phyloP scores from a whole-genome alignment of 2,888 invertebrate species.

The Tipula vernalis region DNA sequence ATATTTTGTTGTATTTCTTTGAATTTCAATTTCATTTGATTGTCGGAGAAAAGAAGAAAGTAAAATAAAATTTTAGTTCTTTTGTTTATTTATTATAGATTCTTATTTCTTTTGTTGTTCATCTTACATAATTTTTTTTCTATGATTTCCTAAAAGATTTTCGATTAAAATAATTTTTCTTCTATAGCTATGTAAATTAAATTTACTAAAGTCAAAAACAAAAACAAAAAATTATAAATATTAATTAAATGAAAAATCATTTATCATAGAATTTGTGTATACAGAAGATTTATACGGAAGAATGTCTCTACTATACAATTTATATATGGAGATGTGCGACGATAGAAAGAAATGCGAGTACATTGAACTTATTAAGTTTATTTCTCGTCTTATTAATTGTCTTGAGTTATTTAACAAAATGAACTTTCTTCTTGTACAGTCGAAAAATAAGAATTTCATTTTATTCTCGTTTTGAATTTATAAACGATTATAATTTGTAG shows the following conservation, averaged over 20 bases:
- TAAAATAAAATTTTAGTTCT: not conserved
- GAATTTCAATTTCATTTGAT: not conserved
- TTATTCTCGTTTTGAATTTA: not conserved
- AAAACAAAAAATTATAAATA: not conserved
- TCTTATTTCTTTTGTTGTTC: not conserved
- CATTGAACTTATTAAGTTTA: not conserved
- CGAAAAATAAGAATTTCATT: not conserved
- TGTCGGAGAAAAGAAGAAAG: not conserved
- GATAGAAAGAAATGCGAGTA: not conserved
- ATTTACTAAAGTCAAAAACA: not conserved
- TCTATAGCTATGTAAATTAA: too few species aligned
- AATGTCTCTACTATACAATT: not conserved
- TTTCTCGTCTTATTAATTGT: not conserved
- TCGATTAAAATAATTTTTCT: not conserved
- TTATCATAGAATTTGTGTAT: not conserved
- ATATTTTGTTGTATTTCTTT: not conserved
- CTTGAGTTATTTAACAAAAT: not conserved
- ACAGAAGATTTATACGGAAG: not conserved
- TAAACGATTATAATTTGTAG: not conserved
- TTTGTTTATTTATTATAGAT: not conserved
- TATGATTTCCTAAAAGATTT: not conserved
- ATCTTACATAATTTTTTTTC: not conserved
- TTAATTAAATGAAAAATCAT: not conserved
- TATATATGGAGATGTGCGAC: not conserved
- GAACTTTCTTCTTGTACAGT: not conserved